Conservation (phyloP, 2,888 invertebrate species). For the Hemithea aestivaria region DNA sequence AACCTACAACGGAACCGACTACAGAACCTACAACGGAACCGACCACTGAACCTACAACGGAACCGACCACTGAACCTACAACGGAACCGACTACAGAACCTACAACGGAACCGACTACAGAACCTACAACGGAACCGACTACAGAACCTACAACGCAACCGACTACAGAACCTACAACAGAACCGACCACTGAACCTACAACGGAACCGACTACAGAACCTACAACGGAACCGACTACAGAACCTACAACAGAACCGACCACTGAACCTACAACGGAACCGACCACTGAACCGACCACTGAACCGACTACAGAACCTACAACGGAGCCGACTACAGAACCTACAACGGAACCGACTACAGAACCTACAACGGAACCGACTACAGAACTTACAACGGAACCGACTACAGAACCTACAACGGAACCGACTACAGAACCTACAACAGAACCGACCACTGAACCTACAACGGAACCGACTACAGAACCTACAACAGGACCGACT, state of each 20-base stretch:
- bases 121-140: slow-evolving; percentile 8
- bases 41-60: slow-evolving; percentile 7
- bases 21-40: slow-evolving; percentile 5
- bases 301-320: background rate
- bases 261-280: slow-evolving; percentile 7
- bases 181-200: slow-evolving; percentile 7
- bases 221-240: slow-evolving; percentile 12
- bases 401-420: background rate
- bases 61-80: slow-evolving; percentile 4
- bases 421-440: background rate
- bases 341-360: background rate
- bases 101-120: slow-evolving; percentile 1
- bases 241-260: slow-evolving; percentile 4
- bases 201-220: slow-evolving; percentile 7
- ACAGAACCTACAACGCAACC: slow-evolving; percentile 1
- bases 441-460: slow-evolving; percentile 4
- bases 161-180: slow-evolving; percentile 8
- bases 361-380: too few relatives aligned
- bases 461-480: slow-evolving; percentile 2
- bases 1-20: background rate
- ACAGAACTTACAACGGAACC: background rate
- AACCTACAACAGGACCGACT: slow-evolving; percentile 2
- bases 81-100: slow-evolving; percentile 1
- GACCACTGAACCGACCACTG: slow-evolving; percentile 7
- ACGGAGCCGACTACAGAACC: background rate